Evolutionary conservation across 2,888 invertebrate species (phyloP).

Genomic region (Dasypolia templi): DNA sequence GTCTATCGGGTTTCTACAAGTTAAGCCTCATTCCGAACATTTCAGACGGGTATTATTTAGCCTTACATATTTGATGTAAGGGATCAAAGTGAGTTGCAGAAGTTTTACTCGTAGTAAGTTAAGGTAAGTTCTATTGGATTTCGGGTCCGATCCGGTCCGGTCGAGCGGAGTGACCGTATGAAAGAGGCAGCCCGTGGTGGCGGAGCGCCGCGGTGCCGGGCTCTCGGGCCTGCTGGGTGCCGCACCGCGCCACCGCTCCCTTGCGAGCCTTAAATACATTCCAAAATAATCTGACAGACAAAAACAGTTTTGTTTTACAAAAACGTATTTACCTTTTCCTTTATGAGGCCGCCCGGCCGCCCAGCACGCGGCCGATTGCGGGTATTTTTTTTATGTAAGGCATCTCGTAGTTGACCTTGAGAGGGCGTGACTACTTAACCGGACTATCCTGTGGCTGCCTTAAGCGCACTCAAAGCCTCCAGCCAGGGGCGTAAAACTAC

Average conservation of each 20-base stretch:
- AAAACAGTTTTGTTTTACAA: conserved; percentile 45
- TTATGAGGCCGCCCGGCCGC: conserved; percentile 11
- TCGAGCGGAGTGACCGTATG: conserved; percentile 7
- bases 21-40: conserved; percentile 34
- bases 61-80: conserved; percentile 48
- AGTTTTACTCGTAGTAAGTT: conserved; percentile 41
- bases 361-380: conserved; percentile 28
- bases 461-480: too few species aligned
- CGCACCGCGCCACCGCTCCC: conserved; percentile 5
- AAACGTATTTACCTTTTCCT: conserved; percentile 32
- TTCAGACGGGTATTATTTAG: conserved; percentile 26
- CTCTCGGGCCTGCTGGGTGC: neutral
- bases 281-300: conserved; percentile 44
- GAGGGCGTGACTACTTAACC: too few species aligned
- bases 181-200: conserved; percentile 3
- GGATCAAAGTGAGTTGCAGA: conserved; percentile 31
- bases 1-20: conserved; percentile 17
- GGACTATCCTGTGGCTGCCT: too few species aligned
- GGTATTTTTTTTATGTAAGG: too few species aligned
- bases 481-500: too few species aligned
- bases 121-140: conserved; percentile 46
- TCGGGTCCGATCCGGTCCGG: neutral
- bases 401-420: too few species aligned
- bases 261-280: conserved; percentile 38
- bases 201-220: conserved; percentile 15